Evolutionary conservation across 2,797 vertebrate species (phyloP).

Genomic region (Carcharodon carcharias): DNA sequence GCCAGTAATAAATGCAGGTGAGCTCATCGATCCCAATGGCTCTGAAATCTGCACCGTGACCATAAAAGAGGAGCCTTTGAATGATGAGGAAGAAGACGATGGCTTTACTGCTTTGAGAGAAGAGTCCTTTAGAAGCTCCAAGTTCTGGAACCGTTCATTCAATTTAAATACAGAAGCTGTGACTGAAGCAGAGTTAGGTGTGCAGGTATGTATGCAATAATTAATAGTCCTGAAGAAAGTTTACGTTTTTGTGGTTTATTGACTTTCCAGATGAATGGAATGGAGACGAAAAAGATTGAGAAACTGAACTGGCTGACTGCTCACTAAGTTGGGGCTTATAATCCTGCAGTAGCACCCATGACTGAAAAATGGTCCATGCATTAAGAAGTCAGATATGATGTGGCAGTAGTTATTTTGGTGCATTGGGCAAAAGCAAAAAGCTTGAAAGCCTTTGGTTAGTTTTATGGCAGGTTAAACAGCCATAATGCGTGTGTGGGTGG

Average conservation of each 20-base stretch:
- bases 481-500: neutral
- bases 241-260: neutral
- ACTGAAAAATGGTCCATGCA: neutral
- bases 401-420: neutral
- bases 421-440: neutral
- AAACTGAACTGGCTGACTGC: neutral
- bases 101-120: neutral
- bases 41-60: conserved; percentile 21
- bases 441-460: too few relatives aligned
- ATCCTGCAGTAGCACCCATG: neutral
- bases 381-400: neutral
- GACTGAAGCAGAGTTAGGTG: conserved; percentile 25
- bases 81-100: conserved; percentile 3
- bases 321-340: neutral
- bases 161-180: conserved; percentile 25
- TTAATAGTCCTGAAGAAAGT: neutral
- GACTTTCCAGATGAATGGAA: neutral
- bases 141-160: conserved; percentile 14
- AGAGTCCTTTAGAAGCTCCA: neutral
- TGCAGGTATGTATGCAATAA: neutral
- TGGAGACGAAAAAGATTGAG: neutral
- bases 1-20: neutral
- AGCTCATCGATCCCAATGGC: neutral
- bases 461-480: neutral
- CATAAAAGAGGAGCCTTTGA: conserved; percentile 24